These are phyloP conservation scores for Crematogaster levior DNA, from an alignment of 2,888 invertebrate species.

Conservation along the genomic window DNA sequence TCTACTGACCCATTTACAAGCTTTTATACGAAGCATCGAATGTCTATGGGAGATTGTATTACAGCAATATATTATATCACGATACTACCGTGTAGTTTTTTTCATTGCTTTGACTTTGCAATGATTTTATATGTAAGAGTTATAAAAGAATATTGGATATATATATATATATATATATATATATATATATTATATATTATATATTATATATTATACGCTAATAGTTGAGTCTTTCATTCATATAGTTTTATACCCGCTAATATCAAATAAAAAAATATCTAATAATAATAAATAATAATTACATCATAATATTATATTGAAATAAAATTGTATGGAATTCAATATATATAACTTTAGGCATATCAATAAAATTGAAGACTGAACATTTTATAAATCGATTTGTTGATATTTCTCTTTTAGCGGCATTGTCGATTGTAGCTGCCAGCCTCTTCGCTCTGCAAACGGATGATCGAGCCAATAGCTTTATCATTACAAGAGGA, in stretches of 20 bases:
- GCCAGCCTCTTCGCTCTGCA: constrained; percentile 94
- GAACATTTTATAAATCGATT: constrained; percentile 6
- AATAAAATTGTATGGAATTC: not conserved
- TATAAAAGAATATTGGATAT: not conserved
- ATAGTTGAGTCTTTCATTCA: not conserved
- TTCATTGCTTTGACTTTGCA: constrained; percentile 15
- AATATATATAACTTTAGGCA: not conserved
- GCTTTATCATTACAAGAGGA: constrained; percentile 92
- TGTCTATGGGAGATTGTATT: constrained; percentile 77
- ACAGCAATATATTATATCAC: constrained; percentile 66
- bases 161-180: too few species aligned
- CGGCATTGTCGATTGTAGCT: constrained; percentile 92
- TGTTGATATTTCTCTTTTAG: constrained; percentile 86
- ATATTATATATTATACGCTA: too few species aligned
- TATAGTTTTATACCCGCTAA: not conserved
- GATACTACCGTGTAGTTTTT: constrained; percentile 33
- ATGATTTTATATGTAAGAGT: constrained; percentile 43
- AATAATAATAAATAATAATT: too few species aligned
- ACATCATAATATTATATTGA: not conserved
- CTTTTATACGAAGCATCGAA: constrained; percentile 74
- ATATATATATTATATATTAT: too few species aligned
- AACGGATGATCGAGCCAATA: constrained; percentile 92
- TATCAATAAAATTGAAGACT: not conserved
- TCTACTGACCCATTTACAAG: constrained; percentile 77
- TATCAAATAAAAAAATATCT: constrained; percentile 9